Evolutionary conservation across 2,797 vertebrate genomes (phyloP).

Genomic region (Pseudotriccus pelzelni): DNA sequence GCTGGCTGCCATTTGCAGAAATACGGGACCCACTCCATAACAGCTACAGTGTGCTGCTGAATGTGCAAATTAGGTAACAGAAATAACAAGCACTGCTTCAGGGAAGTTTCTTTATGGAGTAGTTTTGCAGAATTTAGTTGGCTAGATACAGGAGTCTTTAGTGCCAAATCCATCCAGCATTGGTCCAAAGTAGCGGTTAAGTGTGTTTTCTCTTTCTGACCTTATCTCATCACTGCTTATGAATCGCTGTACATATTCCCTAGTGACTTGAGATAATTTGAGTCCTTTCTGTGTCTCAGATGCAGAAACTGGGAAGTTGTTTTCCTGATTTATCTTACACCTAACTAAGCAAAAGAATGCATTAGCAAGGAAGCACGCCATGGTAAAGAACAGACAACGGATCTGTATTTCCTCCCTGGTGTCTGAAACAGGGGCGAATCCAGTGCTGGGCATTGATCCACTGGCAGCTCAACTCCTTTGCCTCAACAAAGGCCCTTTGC

Average conservation of each 20-base stretch:
- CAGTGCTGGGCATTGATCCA: background rate
- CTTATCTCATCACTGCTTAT: background rate
- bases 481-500: background rate
- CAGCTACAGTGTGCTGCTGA: slow-evolving; percentile 31
- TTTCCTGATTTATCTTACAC: background rate
- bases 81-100: slow-evolving; percentile 48
- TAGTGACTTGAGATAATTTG: background rate
- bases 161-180: background rate
- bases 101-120: slow-evolving; percentile 5
- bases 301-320: background rate
- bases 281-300: background rate
- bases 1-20: slow-evolving; percentile 65
- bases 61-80: slow-evolving; percentile 50
- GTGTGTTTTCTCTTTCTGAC: background rate
- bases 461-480: background rate
- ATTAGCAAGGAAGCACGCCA: background rate
- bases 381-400: background rate
- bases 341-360: background rate
- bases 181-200: background rate
- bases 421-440: background rate
- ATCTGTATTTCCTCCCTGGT: background rate
- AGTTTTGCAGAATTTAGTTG: slow-evolving; percentile 11
- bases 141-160: background rate
- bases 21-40: slow-evolving; percentile 20
- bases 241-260: background rate